Evolutionary conservation across 2,113 vertebrate genomes (phyloP).

Genomic region (Dendrocopos noguchii): DNA sequence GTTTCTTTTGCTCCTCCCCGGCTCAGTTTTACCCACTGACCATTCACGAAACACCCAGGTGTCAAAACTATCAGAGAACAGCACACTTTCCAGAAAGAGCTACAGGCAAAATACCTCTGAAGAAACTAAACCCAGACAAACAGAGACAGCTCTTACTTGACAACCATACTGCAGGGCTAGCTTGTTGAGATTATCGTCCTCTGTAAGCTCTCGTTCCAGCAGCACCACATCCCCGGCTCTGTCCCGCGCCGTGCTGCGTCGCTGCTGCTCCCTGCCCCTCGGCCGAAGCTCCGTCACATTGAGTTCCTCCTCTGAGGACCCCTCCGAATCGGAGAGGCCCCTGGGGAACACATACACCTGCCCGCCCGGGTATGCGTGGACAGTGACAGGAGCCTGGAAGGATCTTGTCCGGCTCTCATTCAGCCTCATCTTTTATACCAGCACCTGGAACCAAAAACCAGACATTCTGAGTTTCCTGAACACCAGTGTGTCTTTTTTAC

Average conservation of each 20-base stretch:
- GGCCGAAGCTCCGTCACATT: slow-evolving; percentile 77
- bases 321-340: slow-evolving; percentile 61
- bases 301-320: slow-evolving; percentile 85
- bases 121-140: background rate
- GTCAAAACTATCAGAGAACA: background rate
- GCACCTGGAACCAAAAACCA: slow-evolving; percentile 7
- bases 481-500: background rate
- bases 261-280: slow-evolving; percentile 65
- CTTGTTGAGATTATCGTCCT: slow-evolving; percentile 90
- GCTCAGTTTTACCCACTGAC: background rate
- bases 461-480: no score
- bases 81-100: background rate
- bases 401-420: slow-evolving; percentile 74
- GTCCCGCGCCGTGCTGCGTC: background rate
- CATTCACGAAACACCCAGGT: rapidly evolving
- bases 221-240: slow-evolving; percentile 73
- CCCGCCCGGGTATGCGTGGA: slow-evolving; percentile 81
- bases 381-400: slow-evolving; percentile 86
- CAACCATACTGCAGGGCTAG: slow-evolving; percentile 94
- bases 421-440: slow-evolving; percentile 80
- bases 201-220: slow-evolving; percentile 81
- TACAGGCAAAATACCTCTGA: rapidly evolving
- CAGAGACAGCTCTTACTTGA: slow-evolving; percentile 79
- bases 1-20: background rate
- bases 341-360: slow-evolving; percentile 86